A percentile compares a stretch with the other conserved stretches of the same genome.
Conservation (phyloP, 2,113 vertebrate species). For the Gymnobelideus leadbeateri region DNA sequence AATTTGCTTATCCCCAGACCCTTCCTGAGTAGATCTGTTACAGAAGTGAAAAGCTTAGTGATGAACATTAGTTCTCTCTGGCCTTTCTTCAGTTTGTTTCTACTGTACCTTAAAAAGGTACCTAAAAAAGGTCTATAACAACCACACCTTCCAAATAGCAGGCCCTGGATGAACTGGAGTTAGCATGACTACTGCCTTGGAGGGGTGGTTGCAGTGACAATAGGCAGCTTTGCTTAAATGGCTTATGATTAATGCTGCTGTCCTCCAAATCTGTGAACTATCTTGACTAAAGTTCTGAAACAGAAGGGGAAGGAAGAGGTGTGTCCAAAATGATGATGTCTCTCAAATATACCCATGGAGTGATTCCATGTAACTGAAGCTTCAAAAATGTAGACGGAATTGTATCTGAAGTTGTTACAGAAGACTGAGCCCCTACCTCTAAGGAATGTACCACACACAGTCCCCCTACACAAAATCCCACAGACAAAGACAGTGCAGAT, state of each 20-base stretch:
- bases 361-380: neutral
- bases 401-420: neutral
- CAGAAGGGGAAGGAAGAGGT: neutral
- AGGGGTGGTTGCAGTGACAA: neutral
- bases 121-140: neutral
- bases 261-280: neutral
- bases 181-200: neutral
- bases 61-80: neutral
- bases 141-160: neutral
- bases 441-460: neutral
- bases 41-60: neutral
- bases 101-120: neutral
- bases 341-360: neutral
- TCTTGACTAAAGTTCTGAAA: neutral
- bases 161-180: neutral
- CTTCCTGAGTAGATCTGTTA: neutral
- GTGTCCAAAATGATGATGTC: neutral
- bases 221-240: neutral
- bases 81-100: neutral
- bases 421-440: neutral
- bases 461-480: neutral
- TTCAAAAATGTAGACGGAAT: neutral
- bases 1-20: neutral
- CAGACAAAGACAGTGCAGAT: neutral
- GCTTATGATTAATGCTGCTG: neutral